Evolutionary conservation across 2,113 vertebrate genomes (phyloP).

Genomic region (Mionectes macconnelli): DNA sequence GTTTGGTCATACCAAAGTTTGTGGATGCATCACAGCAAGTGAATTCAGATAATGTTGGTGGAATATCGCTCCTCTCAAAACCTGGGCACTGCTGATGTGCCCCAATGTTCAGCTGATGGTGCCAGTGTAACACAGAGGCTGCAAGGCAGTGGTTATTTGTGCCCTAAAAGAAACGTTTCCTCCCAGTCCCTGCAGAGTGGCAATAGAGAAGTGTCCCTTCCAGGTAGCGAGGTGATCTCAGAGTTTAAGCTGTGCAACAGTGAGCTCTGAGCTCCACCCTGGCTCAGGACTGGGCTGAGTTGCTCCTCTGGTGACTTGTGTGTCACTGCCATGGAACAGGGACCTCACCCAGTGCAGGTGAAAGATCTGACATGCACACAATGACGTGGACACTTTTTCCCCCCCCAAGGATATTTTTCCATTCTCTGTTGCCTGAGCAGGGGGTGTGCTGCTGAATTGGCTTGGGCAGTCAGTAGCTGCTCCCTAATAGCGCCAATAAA

Average conservation of each 20-base stretch:
- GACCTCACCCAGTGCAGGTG: not conserved
- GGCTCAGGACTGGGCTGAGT: accelerated
- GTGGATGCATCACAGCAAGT: not conserved
- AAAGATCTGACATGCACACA: not conserved
- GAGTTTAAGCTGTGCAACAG: accelerated
- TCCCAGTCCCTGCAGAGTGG: accelerated
- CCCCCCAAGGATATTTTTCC: not conserved
- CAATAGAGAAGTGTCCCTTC: accelerated
- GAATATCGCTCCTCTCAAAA: not conserved
- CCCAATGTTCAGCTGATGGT: not conserved
- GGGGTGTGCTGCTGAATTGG: not conserved
- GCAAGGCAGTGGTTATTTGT: accelerated
- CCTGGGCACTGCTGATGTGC: accelerated
- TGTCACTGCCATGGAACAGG: not conserved
- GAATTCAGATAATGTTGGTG: not conserved
- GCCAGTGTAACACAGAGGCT: accelerated
- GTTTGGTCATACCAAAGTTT: not conserved
- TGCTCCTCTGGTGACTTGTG: accelerated
- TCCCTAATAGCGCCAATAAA: not conserved
- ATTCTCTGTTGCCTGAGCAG: not conserved
- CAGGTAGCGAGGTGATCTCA: accelerated
- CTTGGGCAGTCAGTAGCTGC: not conserved
- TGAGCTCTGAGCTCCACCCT: accelerated
- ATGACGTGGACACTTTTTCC: not conserved
- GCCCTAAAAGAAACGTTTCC: not conserved